A percentile compares a stretch with the other conserved stretches of the same genome.
Conservation (phyloP, 2,113 vertebrate species). For the Passer montanus region DNA sequence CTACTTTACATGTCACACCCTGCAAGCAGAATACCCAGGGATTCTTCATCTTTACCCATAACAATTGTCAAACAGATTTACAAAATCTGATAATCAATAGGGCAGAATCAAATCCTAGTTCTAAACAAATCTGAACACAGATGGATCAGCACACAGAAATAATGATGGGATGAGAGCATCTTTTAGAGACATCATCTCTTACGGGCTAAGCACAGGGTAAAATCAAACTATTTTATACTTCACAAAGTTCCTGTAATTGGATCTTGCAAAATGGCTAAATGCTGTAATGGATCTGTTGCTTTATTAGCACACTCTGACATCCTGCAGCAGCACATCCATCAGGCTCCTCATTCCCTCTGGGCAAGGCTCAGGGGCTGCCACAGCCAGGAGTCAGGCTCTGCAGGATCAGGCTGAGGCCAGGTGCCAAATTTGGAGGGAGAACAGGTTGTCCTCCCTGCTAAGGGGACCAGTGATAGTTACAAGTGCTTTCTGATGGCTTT, state of each 20-base stretch:
- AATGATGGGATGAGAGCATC: not conserved
- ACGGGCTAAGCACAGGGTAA: not conserved
- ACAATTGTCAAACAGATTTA: not conserved
- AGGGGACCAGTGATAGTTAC: not conserved
- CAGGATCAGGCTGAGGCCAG: not conserved
- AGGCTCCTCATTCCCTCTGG: not conserved
- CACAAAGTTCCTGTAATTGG: conserved; percentile 19
- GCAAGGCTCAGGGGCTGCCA: not conserved
- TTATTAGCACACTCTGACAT: conserved; percentile 23
- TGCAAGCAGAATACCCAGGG: not conserved
- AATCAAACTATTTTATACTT: conserved; percentile 21
- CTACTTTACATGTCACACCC: not conserved
- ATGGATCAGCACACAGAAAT: not conserved
- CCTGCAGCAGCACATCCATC: conserved; percentile 25
- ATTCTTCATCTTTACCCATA: not conserved
- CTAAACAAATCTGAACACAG: not conserved
- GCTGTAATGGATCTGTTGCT: not conserved
- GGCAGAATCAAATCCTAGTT: not conserved
- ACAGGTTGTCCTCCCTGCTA: not conserved
- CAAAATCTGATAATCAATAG: not conserved
- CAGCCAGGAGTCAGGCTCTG: not conserved
- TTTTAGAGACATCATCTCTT: not conserved
- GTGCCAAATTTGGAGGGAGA: not conserved
- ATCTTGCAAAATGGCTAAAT: not conserved
- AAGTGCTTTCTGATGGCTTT: not conserved